Evolutionary conservation across 2,113 vertebrate species (phyloP).

Genomic region (Callaeas wilsoni): DNA sequence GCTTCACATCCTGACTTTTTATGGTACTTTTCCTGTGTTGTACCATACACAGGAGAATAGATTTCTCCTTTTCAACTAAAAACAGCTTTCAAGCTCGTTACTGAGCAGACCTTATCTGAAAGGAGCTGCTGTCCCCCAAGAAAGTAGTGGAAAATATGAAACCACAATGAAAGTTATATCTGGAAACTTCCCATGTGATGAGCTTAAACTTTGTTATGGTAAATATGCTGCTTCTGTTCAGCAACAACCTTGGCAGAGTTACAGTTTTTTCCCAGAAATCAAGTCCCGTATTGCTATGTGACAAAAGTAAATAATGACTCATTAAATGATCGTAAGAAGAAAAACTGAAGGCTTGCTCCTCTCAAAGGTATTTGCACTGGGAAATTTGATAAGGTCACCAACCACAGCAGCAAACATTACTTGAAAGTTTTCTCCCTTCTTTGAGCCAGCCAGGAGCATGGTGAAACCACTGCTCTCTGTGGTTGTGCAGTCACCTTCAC

Average conservation of each 20-base stretch:
- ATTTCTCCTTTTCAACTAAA: not conserved
- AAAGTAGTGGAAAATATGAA: not conserved
- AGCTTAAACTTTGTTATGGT: not conserved
- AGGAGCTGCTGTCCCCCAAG: not conserved
- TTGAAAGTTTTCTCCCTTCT: not conserved
- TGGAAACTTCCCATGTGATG: not conserved
- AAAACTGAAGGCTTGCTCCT: constrained; percentile 54
- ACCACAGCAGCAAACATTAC: constrained; percentile 22
- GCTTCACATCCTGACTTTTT: not conserved
- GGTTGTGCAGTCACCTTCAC: not conserved
- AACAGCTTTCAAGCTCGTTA: not conserved
- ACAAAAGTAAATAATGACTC: constrained; percentile 65
- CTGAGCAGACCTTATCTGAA: not conserved
- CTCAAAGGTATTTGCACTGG: constrained; percentile 42
- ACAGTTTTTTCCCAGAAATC: constrained; percentile 14
- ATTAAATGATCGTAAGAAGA: constrained; percentile 49
- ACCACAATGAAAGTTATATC: not conserved
- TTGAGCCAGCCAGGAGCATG: not conserved
- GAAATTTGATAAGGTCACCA: constrained; percentile 68
- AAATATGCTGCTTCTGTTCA: constrained; percentile 13
- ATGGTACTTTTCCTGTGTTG: not conserved
- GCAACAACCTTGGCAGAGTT: not conserved
- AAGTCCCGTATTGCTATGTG: constrained; percentile 15
- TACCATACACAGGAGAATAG: too few relatives aligned
- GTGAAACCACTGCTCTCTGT: not conserved